Base-by-base conservation (phyloP, 2,888 invertebrate species). In the Bruchidius siliquastri region DNA sequence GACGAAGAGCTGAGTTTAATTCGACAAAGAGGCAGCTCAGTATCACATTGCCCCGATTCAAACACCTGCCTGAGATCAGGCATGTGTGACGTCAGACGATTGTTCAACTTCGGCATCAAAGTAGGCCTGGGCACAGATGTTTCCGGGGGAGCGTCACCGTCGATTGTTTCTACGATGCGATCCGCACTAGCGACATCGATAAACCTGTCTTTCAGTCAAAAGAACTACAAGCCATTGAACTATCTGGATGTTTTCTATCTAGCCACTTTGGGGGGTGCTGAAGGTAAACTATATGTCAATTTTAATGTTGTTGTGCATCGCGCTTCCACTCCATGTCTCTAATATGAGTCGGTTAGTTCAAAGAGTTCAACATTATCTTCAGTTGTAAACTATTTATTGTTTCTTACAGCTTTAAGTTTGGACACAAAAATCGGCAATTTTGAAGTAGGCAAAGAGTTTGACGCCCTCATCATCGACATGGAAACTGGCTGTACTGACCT, bases 71-170 rank as follows among this genome's bases (percentile, higher is more conserved):
- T 97, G 67, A 89, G 89, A 80, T 96, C 96, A 20, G 97, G 97
- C 0, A 82, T 95, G 0, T 95, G 96, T 82, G 93, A 96, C 81
- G 91, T 95, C 0, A 88, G 90, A 75, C 90, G 90, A 72, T 86
- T 96, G 18, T 84, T 92, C 67, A 84, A 89, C 18, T 87, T 88
- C 70, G 91, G 91, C 2, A 85, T 97, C 22, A 92, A 90, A 82
- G 91, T 97, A 73, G 96, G 96, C 8, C 88, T 97, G 69, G 97
- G 97, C 78, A 95, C 96, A 95, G 97, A 97, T 87, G 91, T 96
- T 10, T 89, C 96, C 0, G 97, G 94, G 0, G 97, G 96, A 0
- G 92, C 93, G 82, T 92, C 90, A 70, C 88, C 92, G 0, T 92
- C 93, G 0, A 93, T 97, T 75, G 82, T 96, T 73, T 92, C 93